Conservation (phyloP, 2,888 invertebrate genomes). For the Meiosimyza decipiens region DNA sequence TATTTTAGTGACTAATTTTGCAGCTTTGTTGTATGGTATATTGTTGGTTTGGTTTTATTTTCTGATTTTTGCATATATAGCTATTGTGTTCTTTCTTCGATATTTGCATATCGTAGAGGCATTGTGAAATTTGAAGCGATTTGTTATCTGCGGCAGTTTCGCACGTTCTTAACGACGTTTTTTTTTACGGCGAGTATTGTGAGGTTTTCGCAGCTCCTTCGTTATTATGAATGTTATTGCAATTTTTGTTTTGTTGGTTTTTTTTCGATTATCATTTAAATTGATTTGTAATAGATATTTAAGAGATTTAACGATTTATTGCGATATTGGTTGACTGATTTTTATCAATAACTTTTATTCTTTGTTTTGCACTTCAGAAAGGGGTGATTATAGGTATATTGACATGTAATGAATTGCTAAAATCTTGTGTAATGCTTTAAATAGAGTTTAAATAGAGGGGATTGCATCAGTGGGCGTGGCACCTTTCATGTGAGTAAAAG, state of each 20-base stretch:
- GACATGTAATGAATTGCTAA: too few relatives aligned
- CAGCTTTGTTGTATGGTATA: neutral
- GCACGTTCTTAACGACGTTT: slow-evolving; percentile 45
- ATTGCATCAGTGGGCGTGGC: too few relatives aligned
- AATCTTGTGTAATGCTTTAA: too few relatives aligned
- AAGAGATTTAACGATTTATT: slow-evolving; percentile 42
- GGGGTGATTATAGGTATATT: slow-evolving; percentile 7
- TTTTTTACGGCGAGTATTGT: too few relatives aligned
- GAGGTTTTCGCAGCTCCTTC: too few relatives aligned
- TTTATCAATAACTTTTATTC: slow-evolving; percentile 10
- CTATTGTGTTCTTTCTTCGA: neutral
- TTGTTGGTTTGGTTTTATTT: slow-evolving; percentile 5
- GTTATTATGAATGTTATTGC: slow-evolving; percentile 43
- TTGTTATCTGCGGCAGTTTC: slow-evolving; percentile 40
- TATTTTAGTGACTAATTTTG: slow-evolving; percentile 28
- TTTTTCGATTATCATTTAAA: slow-evolving; percentile 48
- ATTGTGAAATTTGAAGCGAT: slow-evolving; percentile 61
- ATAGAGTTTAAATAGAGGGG: too few relatives aligned
- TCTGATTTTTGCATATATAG: slow-evolving; percentile 47
- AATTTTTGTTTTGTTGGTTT: slow-evolving; percentile 25
- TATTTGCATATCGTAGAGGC: slow-evolving; percentile 40
- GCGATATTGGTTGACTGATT: slow-evolving; percentile 24
- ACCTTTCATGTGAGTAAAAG: too few relatives aligned
- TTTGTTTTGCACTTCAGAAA: neutral
- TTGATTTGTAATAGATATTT: slow-evolving; percentile 54